Base-by-base conservation (phyloP, 2,113 vertebrate genomes). In the Gallinago jamesoni region DNA sequence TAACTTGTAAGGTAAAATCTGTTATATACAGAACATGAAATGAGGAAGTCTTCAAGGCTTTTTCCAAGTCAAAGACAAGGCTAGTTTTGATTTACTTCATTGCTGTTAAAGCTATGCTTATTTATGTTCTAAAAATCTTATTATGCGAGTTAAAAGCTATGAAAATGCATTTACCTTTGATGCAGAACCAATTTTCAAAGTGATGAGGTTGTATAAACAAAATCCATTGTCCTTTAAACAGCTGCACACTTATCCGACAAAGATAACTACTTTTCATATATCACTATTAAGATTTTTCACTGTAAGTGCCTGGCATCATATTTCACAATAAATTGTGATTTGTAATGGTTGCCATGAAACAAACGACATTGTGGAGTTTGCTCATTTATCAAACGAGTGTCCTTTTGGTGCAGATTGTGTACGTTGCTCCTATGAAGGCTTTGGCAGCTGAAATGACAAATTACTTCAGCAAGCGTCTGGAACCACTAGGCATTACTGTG, bases 361-460 rank as follows among this genome's bases (percentile, higher is more conserved):
- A 98, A 98, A 98, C 95, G 72, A 97, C 96, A 72, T 87, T 93
- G 90, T 97, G 94, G 87, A 82, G 97, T 98, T 98, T 98, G 94
- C 96, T 98, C 98, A 98, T 99, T 99, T 98, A 99, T 99, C 98
- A 99, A 98, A 69, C 50, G 57, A 57, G 73, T 98, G 96, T 99
- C 98, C 96, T 96, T 97, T 97, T 96, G 95, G 63, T 98, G 74
- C 97, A 99, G 99, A 99, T 99, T 84, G 98, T 99, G 19, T 99
- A 99, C 84, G 99, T 99, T 96, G 99, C 99, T 97, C 99, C 99
- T 63, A 99, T 99, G 99, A 99, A 99, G 97, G 99, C 99, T 93
- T 97, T 99, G 98, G 99, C 99, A 98, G 99, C 99, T 33, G 99
- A 99, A 98, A 99, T 99, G 99, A 99, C 99, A 96, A 99, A 99